phyloP scores from a whole-genome alignment of 2,113 vertebrate species.

The Hippolais icterina region DNA sequence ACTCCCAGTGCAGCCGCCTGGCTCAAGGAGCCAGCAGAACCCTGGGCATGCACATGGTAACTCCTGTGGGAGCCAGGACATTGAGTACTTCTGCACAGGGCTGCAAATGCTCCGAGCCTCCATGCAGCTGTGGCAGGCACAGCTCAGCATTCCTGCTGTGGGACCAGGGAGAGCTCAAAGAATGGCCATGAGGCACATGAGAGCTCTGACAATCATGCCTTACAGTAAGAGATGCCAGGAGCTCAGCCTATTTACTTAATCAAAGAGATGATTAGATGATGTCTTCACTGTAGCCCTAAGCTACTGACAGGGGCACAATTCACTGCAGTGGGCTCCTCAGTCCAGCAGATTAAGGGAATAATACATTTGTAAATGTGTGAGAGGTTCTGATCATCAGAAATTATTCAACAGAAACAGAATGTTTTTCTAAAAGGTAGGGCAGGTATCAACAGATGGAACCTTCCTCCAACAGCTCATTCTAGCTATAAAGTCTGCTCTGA shows the following conservation, averaged over 20 bases:
- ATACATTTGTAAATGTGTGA: not conserved
- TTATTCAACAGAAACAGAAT: not conserved
- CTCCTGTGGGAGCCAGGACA: not conserved
- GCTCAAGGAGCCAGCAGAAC: not conserved
- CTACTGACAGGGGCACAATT: not conserved
- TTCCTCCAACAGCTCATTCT: not conserved
- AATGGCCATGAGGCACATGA: not conserved
- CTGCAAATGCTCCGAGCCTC: not conserved
- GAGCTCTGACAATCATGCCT: not conserved
- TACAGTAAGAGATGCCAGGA: not conserved
- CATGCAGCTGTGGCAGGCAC: not conserved
- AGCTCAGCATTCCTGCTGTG: not conserved
- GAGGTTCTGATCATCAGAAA: not conserved
- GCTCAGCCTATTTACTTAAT: not conserved
- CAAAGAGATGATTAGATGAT: not conserved
- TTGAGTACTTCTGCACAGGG: not conserved
- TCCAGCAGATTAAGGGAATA: not conserved
- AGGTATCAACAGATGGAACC: not conserved
- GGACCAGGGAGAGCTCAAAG: not conserved
- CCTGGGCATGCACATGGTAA: accelerated
- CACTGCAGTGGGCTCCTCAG: not conserved
- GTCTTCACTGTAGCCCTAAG: not conserved
- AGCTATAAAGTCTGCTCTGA: not conserved
- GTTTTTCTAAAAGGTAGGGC: not conserved
- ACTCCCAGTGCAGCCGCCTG: accelerated